A percentile compares a stretch with the other conserved stretches of the same genome.
Evolutionary conservation across 2,113 vertebrate genomes (phyloP).

Genomic region (Cebus imitator): DNA sequence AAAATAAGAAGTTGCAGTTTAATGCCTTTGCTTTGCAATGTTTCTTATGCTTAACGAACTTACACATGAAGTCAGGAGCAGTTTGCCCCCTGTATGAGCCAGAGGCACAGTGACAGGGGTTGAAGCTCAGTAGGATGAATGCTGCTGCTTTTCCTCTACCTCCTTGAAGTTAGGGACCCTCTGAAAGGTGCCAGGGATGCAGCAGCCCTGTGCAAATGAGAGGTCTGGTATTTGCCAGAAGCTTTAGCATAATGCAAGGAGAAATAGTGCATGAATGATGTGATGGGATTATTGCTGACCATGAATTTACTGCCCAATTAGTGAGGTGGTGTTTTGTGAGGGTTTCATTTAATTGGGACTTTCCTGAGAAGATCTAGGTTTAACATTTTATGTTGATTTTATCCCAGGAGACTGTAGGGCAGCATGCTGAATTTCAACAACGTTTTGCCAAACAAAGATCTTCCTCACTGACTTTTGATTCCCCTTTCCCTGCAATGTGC

Average conservation of each 20-base stretch:
- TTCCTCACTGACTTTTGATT: conserved; percentile 48
- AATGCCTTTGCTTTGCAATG: not conserved
- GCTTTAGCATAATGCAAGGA: conserved; percentile 18
- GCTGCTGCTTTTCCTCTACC: not conserved
- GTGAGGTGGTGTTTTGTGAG: not conserved
- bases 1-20: not conserved
- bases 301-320: conserved; percentile 19
- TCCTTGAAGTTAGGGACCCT: not conserved
- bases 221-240: conserved; percentile 2
- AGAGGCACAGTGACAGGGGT: not conserved
- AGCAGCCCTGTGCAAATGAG: not conserved
- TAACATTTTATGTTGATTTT: not conserved
- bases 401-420: conserved; percentile 22
- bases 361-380: not conserved
- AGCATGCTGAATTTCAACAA: conserved; percentile 20
- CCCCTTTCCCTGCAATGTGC: not conserved
- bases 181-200: not conserved
- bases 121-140: not conserved
- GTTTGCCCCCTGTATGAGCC: not conserved
- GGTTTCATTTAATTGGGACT: not conserved
- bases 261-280: conserved; percentile 37
- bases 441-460: not conserved
- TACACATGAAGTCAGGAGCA: not conserved
- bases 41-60: not conserved
- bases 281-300: conserved; percentile 36